These are phyloP conservation scores for Caenorhabditis auriculariae DNA, from an alignment of 2,888 invertebrate genomes.

Conservation along the genomic window DNA sequence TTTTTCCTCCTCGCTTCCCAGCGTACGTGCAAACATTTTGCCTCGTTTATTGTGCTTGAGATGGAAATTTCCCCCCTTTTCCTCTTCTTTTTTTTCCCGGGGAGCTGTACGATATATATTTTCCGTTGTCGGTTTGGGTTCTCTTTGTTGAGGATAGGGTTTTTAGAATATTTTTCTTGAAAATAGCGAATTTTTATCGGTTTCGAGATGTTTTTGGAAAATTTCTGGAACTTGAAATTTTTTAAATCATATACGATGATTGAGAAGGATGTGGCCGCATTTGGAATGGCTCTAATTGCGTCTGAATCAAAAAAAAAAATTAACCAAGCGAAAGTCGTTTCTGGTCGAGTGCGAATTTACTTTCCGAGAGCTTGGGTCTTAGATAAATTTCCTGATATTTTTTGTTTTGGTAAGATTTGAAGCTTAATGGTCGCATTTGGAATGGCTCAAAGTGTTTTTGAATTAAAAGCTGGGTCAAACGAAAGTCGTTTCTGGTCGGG, in stretches of 20 bases:
- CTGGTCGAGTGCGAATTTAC: slow-evolving; percentile 8
- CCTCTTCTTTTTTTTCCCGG: too few species aligned
- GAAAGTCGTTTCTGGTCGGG: too few species aligned
- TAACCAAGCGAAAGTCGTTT: too few species aligned
- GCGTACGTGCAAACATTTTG: too few species aligned
- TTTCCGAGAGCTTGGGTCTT: not conserved
- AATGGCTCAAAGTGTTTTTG: not conserved
- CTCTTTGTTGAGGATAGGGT: too few species aligned
- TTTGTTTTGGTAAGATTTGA: not conserved
- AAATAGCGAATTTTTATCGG: slow-evolving; percentile 4
- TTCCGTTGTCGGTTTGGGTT: too few species aligned
- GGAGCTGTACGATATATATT: too few species aligned
- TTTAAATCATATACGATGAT: not conserved
- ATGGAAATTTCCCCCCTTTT: too few species aligned
- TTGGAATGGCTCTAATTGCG: not conserved
- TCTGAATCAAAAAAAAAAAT: too few species aligned
- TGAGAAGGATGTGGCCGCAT: not conserved
- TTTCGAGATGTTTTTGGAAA: not conserved
- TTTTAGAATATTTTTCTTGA: slow-evolving; percentile 4
- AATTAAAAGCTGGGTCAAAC: not conserved
- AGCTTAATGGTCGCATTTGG: not conserved
- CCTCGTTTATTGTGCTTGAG: too few species aligned
- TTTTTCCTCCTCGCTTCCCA: too few species aligned
- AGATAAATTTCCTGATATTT: slow-evolving; percentile 72
- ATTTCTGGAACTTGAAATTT: not conserved